Percentiles rank a stretch among this genome's conserved stretches.
phyloP scores from a whole-genome alignment of 2,888 invertebrate genomes.

The Phengaris arion region DNA sequence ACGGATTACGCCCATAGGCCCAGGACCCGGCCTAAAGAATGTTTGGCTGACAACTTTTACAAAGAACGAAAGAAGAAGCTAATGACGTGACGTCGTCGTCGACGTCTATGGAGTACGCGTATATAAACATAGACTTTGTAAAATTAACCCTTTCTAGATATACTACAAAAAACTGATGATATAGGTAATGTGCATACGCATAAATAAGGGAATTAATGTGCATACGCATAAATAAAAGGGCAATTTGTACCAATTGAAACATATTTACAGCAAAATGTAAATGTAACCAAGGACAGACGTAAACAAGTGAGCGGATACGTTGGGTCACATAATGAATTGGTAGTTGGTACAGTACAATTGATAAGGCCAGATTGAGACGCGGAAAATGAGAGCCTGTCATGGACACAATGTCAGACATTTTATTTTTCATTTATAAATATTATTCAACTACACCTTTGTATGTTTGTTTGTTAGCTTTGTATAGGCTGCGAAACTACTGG shows the following conservation, averaged over 20 bases:
- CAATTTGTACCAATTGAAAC: conserved; percentile 51
- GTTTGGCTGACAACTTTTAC: not conserved
- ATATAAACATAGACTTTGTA: not conserved
- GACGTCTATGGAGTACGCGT: not conserved
- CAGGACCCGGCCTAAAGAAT: not conserved
- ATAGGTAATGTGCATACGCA: conserved; percentile 1
- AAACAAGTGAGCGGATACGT: conserved; percentile 21
- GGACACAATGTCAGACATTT: not conserved
- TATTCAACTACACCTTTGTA: no score
- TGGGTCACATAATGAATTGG: conserved; percentile 33
- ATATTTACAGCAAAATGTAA: conserved; percentile 48
- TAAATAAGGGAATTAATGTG: conserved; percentile 32
- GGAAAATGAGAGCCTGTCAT: conserved; percentile 24
- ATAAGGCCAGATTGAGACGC: conserved; percentile 36
- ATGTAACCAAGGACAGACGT: conserved; percentile 53
- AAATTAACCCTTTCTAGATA: not conserved
- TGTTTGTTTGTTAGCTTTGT: no score
- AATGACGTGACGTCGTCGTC: not conserved
- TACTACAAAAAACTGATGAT: not conserved
- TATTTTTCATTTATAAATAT: no score
- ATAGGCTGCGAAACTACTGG: no score
- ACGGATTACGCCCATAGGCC: no score
- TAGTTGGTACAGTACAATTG: conserved; percentile 37
- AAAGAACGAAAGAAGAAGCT: not conserved
- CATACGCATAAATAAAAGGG: conserved; percentile 36